phyloP scores from a whole-genome alignment of 2,797 vertebrate genomes.

The Nannoperca obscura region DNA sequence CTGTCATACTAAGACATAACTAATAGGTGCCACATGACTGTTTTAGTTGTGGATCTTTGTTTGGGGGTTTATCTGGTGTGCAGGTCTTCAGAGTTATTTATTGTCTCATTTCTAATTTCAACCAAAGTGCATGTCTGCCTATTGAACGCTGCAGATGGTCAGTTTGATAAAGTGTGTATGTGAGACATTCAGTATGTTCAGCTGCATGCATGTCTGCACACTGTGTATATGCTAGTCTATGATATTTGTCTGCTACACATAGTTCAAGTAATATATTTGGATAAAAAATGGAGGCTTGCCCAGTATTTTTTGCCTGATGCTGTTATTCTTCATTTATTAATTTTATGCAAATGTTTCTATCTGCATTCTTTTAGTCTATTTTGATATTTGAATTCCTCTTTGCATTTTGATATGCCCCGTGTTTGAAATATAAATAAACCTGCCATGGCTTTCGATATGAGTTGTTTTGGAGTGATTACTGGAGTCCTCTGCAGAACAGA shows the following conservation, averaged over 20 bases:
- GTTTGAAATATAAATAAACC: conserved; percentile 67
- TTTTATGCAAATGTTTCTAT: conserved; percentile 6
- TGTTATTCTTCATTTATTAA: conserved; percentile 16
- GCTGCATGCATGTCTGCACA: background rate
- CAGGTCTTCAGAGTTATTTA: conserved; percentile 15
- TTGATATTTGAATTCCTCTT: conserved; percentile 16
- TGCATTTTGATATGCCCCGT: conserved; percentile 31
- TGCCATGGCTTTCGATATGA: conserved; percentile 29
- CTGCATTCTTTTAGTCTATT: conserved; percentile 10
- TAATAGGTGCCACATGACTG: conserved; percentile 8
- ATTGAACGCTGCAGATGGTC: conserved; percentile 28
- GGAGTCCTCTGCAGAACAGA: conserved; percentile 49
- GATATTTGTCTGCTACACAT: background rate
- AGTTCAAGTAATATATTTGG: background rate
- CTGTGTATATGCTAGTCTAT: background rate
- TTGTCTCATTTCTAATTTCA: conserved; percentile 41
- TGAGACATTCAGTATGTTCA: background rate
- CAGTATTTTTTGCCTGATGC: background rate
- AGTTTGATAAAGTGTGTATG: conserved; percentile 6
- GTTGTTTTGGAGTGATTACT: conserved; percentile 63
- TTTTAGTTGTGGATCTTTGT: conserved; percentile 3
- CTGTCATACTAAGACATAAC: conserved; percentile 18
- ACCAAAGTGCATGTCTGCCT: background rate
- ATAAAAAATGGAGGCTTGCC: background rate
- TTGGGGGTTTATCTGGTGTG: conserved; percentile 37